Evolutionary conservation across 2,888 invertebrate genomes (phyloP).

Genomic region (Calameuta idolon): DNA sequence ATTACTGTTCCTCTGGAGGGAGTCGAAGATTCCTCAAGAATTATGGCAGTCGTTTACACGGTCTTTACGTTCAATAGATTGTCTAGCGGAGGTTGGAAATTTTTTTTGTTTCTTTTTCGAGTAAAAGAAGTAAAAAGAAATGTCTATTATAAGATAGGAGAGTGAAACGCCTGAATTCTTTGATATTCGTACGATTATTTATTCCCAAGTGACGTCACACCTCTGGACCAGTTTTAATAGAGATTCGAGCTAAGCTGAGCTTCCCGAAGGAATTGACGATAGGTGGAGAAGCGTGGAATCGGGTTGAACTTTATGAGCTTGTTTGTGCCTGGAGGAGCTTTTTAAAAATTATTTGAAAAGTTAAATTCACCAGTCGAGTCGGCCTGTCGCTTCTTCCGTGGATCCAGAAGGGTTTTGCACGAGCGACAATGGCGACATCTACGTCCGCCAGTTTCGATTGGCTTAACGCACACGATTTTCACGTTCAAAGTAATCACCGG

Average conservation of each 20-base stretch:
- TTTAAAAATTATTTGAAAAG: constrained; percentile 55
- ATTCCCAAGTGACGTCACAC: background rate
- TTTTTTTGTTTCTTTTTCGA: background rate
- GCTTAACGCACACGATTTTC: constrained; percentile 35
- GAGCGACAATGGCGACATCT: constrained; percentile 25
- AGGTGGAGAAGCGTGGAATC: constrained; percentile 20
- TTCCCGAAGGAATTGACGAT: constrained; percentile 11
- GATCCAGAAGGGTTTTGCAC: background rate
- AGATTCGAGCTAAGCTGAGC: background rate
- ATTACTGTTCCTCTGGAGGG: constrained; percentile 42
- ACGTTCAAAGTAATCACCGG: constrained; percentile 28
- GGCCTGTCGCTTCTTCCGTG: background rate
- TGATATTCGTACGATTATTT: background rate
- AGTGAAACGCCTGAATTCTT: background rate
- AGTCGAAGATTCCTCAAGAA: constrained; percentile 21
- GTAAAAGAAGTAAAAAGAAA: background rate
- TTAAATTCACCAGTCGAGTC: constrained; percentile 32
- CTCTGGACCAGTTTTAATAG: background rate
- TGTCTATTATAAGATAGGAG: background rate
- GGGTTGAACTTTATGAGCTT: constrained; percentile 53
- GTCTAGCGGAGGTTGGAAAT: background rate
- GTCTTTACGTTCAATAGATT: background rate
- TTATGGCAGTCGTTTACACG: constrained; percentile 38
- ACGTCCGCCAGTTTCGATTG: constrained; percentile 35
- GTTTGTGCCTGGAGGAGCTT: constrained; percentile 52